Base-by-base conservation (phyloP, 2,888 invertebrate species). In the Allacma fusca region DNA sequence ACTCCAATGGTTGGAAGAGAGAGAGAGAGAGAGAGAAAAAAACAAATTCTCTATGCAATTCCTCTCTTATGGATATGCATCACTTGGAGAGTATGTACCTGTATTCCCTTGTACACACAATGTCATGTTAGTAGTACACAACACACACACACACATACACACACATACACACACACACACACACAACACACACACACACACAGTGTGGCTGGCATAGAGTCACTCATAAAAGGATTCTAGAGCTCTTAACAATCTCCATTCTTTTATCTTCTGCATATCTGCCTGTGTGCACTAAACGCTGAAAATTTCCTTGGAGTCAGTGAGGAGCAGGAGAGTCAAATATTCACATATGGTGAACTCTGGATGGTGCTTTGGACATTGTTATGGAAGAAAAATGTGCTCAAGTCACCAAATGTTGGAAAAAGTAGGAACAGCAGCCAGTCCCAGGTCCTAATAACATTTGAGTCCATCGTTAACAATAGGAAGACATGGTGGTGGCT, bases 1-100 rank as follows among this genome's bases (percentile, higher is more conserved):
- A 67, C 59, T 57, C 59, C 59, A 59, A 26, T 21, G 16, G 13
- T 24, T 28, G 43, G 29, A 34, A 26, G 28, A 71, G 57, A 50
- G n/a, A 50, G 57, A 24, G 21, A 26, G 21, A 72, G 26, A 72
- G 4, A 57, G 26, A n/a, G 9, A 9, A 26, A 72, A 13, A 28
- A 29, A 59, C 23, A 62, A 57, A 19, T 68, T 34, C 40, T 68
- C 68, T 34, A 68, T 68, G 68, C 68, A 68, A 68, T 68, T 68
- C 68, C 40, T 62, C 62, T 50, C 50, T 50, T 9, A 4, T 34
- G 34, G 5, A 34, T 34, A n/a, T 34, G 34, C 34, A 7, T 34
- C 34, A 7, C 34, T 7, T 34, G 9, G 4, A 34, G 9, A 34
- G 34, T 7, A 9, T 34, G 9, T 34, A 7, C 5, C 34, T 34